A percentile compares a stretch with the other conserved stretches of the same genome.
phyloP scores from a whole-genome alignment of 30 jellyfish, hydroid and myxozoan species.

The Turritopsis rubra region DNA sequence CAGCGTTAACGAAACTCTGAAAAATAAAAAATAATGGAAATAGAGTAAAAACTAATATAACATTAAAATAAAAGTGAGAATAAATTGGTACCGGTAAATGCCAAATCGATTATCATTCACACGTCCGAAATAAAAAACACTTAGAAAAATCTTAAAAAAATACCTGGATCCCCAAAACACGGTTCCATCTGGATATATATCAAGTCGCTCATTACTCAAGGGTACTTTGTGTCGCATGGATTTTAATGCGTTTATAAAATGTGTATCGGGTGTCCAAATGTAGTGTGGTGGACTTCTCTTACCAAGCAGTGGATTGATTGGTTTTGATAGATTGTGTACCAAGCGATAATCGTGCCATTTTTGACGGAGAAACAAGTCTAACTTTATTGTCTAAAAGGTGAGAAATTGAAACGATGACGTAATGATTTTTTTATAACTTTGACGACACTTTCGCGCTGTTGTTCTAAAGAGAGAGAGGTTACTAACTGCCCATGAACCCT shows the following conservation, averaged over 20 bases:
- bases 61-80: too few relatives aligned
- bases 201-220: constrained; percentile 66
- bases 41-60: not conserved
- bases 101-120: too few relatives aligned
- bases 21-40: not conserved
- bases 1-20: constrained; percentile 47
- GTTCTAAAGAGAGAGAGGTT: too few relatives aligned
- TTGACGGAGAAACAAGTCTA: constrained; percentile 84
- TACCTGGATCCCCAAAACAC: constrained; percentile 99
- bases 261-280: constrained; percentile 98
- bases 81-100: too few relatives aligned
- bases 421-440: too few relatives aligned
- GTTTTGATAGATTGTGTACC: constrained; percentile 36
- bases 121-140: too few relatives aligned
- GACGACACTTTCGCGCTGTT: too few relatives aligned
- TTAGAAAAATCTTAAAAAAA: too few relatives aligned
- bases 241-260: constrained; percentile 62
- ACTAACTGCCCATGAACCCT: too few relatives aligned
- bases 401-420: too few relatives aligned
- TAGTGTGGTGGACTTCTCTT: constrained; percentile 58
- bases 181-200: constrained; percentile 83
- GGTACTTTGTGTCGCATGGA: constrained; percentile 89
- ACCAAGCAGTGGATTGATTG: constrained; percentile 54
- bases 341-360: constrained; percentile 76
- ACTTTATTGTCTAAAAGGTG: constrained; percentile 44